phyloP scores from a whole-genome alignment of 1,140 invertebrate species.

The Cryptotermes secundus region DNA sequence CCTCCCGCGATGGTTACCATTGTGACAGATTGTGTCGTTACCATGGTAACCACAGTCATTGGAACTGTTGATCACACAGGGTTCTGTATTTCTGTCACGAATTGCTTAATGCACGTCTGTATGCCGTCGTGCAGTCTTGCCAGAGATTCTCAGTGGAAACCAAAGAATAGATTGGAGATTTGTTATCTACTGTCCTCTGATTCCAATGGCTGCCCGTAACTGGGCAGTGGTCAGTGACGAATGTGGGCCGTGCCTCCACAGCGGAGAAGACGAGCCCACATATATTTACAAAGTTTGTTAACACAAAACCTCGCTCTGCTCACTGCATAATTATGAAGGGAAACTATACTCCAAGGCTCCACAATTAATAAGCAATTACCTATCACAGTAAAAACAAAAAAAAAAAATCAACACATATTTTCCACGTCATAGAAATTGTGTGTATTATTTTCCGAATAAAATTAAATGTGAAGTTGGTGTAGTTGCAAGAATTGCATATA shows the following conservation, averaged over 20 bases:
- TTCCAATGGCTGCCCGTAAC: background rate
- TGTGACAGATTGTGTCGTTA: too few species aligned
- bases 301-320: slow-evolving; percentile 23
- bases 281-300: slow-evolving; percentile 22
- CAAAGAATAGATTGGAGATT: background rate
- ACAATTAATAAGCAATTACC: slow-evolving; percentile 26
- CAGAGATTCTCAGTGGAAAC: background rate
- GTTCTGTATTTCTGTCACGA: too few species aligned
- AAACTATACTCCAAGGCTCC: background rate
- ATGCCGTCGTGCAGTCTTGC: background rate
- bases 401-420: slow-evolving; percentile 27
- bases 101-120: too few species aligned
- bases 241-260: too few species aligned
- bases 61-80: too few species aligned
- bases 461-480: slow-evolving; percentile 20
- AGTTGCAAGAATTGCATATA: background rate
- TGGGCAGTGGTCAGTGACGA: too few species aligned
- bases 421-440: slow-evolving; percentile 14
- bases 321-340: background rate
- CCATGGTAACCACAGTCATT: too few species aligned
- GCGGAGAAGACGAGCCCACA: too few species aligned
- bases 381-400: slow-evolving; percentile 12
- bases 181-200: background rate
- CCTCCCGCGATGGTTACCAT: too few species aligned
- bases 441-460: slow-evolving; percentile 19